Evolutionary conservation across 2,113 vertebrate species (phyloP), one percentile per base, ranked within the genome.

Genomic region (Leptobrachium ailaonicum): DNA sequence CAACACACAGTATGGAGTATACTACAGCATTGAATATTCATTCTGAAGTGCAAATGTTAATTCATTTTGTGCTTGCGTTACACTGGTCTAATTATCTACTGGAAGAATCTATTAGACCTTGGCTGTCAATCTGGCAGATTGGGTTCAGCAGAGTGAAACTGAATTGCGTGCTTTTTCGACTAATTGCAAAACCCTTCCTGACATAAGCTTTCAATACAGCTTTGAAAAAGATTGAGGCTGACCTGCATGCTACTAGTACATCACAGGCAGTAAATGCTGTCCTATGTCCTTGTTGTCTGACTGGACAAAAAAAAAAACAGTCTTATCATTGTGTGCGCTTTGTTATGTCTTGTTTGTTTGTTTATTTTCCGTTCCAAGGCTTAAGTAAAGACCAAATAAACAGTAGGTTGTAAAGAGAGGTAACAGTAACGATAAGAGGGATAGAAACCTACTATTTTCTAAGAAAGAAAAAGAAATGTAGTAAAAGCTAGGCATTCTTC

Each of bases 61-160:
- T 86, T 89, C 84, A 87, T 87, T 83, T 82, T 82, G 70, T 50
- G 76, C 84, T 85, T 86, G 63, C 41, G 32, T 87, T 85, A 82
- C 67, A 72, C 54, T 83, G 71, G 67, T 77, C 82, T 89, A 88
- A 87, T 86, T 76, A 83, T 84, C 86, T 89, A 79, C 85, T 87
- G 78, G 76, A 85, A 71, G 82, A 85, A 86, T 86, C 83, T 85
- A 83, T 83, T 87, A 79, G 78, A 87, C 86, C 9, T 73, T 11
- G 0, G 6, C 79, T 88, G 84, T 87, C 85, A 86, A 67, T 88
- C 77, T 70, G 75, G 82, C 75, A 68, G 78, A 85, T 84, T 80
- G 82, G 32, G 56, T 85, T 88, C 85, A 84, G 79, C 73, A 83
- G 85, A 83, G 73, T 83, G 82, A 86, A 89, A 85, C 82, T 83